phyloP scores from a whole-genome alignment of 2,797 vertebrate species.

The Tachyglossus aculeatus region DNA sequence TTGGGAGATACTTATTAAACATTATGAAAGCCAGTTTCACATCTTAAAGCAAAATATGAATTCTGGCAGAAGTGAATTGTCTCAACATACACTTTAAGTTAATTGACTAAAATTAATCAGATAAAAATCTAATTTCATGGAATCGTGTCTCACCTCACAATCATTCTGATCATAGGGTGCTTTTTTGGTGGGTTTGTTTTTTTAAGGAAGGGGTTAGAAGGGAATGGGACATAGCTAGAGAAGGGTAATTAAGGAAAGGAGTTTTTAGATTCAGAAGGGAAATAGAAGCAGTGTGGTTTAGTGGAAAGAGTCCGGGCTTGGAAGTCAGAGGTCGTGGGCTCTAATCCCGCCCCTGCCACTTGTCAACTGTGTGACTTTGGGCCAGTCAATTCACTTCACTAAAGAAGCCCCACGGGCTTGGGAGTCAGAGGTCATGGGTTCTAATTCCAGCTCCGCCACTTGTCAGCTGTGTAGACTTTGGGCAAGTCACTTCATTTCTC shows the following conservation, averaged over 20 bases:
- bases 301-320: no score
- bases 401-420: no score
- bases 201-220: neutral
- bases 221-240: constrained; percentile 6
- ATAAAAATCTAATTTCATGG: constrained; percentile 20
- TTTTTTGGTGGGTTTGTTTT: neutral
- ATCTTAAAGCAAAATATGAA: constrained; percentile 10
- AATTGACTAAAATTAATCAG: constrained; percentile 42
- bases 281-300: no score
- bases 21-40: constrained; percentile 25
- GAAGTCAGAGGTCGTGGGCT: no score
- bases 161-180: constrained; percentile 7
- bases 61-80: constrained; percentile 11
- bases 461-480: no score
- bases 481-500: no score
- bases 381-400: no score
- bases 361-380: no score
- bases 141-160: constrained; percentile 24
- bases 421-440: no score
- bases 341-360: no score
- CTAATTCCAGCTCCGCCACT: no score
- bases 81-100: neutral
- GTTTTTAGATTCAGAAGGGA: no score
- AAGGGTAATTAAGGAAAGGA: neutral
- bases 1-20: constrained; percentile 21